Evolutionary conservation across 1,140 invertebrate species (phyloP).

Genomic region (Trigoniulus corallinus): DNA sequence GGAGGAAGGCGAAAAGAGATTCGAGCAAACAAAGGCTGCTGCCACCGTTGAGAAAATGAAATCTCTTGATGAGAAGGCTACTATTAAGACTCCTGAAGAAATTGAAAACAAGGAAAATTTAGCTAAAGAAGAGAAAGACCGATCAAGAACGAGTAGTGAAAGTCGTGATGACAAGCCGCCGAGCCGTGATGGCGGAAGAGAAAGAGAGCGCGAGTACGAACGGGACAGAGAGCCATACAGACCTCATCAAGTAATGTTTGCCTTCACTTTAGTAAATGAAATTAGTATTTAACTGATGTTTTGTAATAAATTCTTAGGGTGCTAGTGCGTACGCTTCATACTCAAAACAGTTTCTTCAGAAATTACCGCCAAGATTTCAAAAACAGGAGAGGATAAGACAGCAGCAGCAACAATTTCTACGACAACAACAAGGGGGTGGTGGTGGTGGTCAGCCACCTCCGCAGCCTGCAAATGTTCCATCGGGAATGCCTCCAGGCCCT

Average conservation of each 20-base stretch:
- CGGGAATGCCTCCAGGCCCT: neutral
- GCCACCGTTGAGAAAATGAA: constrained; percentile 44
- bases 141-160: constrained; percentile 39
- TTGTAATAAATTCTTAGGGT: neutral
- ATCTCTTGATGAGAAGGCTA: constrained; percentile 39
- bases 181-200: constrained; percentile 1
- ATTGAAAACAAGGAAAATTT: constrained; percentile 30
- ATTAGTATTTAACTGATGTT: neutral
- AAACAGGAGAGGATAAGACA: constrained; percentile 27
- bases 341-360: constrained; percentile 52
- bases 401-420: constrained; percentile 16
- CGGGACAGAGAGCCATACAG: constrained; percentile 19
- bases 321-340: constrained; percentile 3
- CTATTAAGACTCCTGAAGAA: constrained; percentile 24
- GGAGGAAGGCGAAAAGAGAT: constrained; percentile 63
- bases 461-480: neutral
- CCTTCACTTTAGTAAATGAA: neutral
- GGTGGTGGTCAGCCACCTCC: neutral
- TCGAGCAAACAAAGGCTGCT: constrained; percentile 34
- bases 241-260: neutral
- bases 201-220: constrained; percentile 25
- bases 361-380: constrained; percentile 69
- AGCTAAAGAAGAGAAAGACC: constrained; percentile 29
- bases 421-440: constrained; percentile 9
- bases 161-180: constrained; percentile 28